Base-by-base conservation (phyloP, 1,140 invertebrate genomes). In the Berghia stephanieae region DNA sequence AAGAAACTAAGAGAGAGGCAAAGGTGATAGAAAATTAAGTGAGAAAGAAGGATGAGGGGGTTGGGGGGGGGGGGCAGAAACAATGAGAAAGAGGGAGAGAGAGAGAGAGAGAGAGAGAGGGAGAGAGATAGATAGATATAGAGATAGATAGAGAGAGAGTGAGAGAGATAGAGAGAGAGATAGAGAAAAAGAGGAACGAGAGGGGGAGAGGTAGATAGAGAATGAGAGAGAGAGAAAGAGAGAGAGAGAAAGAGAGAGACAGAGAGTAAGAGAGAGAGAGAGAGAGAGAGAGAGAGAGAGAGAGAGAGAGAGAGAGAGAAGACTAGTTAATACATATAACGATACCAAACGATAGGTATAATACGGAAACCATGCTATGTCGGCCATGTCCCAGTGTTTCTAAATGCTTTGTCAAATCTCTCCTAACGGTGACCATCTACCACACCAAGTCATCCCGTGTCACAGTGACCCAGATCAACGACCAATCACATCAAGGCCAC, bases 1-100 rank as follows among this genome's bases (percentile, higher is more conserved):
- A 0, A 71, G 43, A 71, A 8, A 42, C 40, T 21, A 8, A 44
- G 34, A 44, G 40, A 43, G 40, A 24, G 38, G 27, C 0, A 44
- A 18, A 71, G n/a, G 4, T 68, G 46, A 10, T n/a, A 49, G n/a
- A 49, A 49, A 10, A 10, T 49, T n/a, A 49, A 49, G 46, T 10
- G 46, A n/a, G 34, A 16, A 63, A 31, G 57, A 63, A 31, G 34
- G 27, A 63, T 16, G 34, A 8, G 34, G 10, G 27, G 57, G 34
- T 16, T 24, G 10, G 34, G 57, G 34, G 57, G 27, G 27, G 55
- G 43, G 55, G 71, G 55, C 36, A 73, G 44, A 73, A n/a, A 73
- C 10, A 27, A 18, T 27, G 71, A 73, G 24, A 31, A 49, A 55
- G 71, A 31, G n/a, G 38, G 38, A 38, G 31, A 31, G 46, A 38